phyloP scores from a whole-genome alignment of 1,140 invertebrate species.

The Cherax destructor region DNA sequence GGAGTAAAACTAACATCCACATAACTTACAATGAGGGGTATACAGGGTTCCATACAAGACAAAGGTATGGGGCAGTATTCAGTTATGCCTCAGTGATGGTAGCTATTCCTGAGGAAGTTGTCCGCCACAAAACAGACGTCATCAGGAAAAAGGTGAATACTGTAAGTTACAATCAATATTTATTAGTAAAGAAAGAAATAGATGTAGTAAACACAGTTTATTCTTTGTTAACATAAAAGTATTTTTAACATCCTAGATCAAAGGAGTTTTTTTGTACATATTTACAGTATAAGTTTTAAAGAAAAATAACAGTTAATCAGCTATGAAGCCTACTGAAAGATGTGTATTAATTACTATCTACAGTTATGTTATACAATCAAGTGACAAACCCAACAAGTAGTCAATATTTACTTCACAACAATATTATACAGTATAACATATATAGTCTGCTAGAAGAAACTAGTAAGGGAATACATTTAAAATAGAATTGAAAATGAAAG shows the following conservation, averaged over 20 bases:
- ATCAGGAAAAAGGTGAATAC: too few relatives aligned
- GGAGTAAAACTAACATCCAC: too few relatives aligned
- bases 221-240: conserved; percentile 8
- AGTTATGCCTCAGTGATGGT: too few relatives aligned
- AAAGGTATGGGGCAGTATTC: too few relatives aligned
- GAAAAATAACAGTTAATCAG: background rate
- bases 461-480: background rate
- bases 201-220: background rate
- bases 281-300: background rate
- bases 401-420: background rate
- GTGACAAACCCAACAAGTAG: background rate
- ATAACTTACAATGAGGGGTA: too few relatives aligned
- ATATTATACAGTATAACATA: background rate
- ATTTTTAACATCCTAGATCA: conserved; percentile 11
- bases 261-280: conserved; percentile 3
- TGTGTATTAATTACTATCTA: background rate
- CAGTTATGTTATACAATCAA: background rate
- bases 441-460: background rate
- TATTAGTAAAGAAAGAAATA: background rate
- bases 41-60: too few relatives aligned
- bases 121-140: too few relatives aligned
- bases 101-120: too few relatives aligned
- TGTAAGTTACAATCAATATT: too few relatives aligned
- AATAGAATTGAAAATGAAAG: background rate
- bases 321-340: background rate